phyloP scores from a whole-genome alignment of 2,797 vertebrate genomes.

The Fratercula arctica region DNA sequence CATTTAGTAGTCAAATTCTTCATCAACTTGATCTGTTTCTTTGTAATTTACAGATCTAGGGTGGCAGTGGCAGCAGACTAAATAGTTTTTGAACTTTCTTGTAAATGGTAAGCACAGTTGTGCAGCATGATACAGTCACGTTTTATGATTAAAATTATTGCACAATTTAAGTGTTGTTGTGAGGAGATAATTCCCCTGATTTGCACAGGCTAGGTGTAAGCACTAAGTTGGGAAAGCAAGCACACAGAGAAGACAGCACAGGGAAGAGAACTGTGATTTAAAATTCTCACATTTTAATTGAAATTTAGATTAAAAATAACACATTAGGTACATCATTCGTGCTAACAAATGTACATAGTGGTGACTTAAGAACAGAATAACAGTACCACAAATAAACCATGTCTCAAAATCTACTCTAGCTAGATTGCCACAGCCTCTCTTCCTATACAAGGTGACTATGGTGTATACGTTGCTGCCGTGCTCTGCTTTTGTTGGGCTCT shows the following conservation, averaged over 20 bases:
- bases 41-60: background rate
- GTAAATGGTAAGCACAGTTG: background rate
- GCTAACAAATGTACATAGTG: background rate
- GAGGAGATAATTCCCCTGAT: background rate
- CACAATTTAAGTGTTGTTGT: background rate
- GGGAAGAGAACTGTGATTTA: background rate
- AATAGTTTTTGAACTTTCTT: background rate
- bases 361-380: background rate
- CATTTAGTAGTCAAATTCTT: background rate
- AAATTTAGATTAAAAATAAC: background rate
- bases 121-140: background rate
- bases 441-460: background rate
- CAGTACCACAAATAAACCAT: conserved; percentile 30
- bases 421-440: background rate
- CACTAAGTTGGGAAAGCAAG: background rate
- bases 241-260: background rate
- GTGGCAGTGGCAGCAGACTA: background rate
- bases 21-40: background rate
- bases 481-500: background rate
- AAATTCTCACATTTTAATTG: background rate
- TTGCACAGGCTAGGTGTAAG: background rate
- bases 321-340: background rate
- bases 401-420: conserved; percentile 11
- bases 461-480: background rate
- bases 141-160: background rate